phyloP scores from a whole-genome alignment of 92 coral and sea anemone species.

The Zoanthus gigantus region DNA sequence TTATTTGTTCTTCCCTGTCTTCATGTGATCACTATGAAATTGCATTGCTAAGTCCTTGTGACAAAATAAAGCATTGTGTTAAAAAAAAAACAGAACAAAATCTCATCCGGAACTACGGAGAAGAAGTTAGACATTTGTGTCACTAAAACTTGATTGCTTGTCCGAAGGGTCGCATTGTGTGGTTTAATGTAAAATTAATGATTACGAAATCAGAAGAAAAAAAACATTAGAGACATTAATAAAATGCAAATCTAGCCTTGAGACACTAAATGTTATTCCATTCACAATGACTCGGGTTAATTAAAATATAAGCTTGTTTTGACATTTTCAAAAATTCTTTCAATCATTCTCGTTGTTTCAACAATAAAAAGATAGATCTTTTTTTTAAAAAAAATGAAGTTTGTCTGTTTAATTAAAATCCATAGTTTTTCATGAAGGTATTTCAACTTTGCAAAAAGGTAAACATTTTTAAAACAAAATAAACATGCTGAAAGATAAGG shows the following conservation, averaged over 20 bases:
- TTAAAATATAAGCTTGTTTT: not conserved
- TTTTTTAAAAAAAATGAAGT: not conserved
- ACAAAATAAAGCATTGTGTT: conserved; percentile 22
- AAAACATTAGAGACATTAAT: not conserved
- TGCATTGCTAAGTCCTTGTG: conserved; percentile 7
- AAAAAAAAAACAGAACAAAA: conserved; percentile 39
- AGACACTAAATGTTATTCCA: not conserved
- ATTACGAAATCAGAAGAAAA: not conserved
- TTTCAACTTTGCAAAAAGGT: not conserved
- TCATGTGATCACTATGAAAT: conserved; percentile 12
- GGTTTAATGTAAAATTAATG: conserved; percentile 40
- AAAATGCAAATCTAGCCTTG: not conserved
- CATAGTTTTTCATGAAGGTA: not conserved
- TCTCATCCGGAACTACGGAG: conserved; percentile 16
- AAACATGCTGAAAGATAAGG: conserved; percentile 5
- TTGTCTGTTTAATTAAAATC: not conserved
- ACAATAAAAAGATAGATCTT: not conserved
- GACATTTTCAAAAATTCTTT: not conserved
- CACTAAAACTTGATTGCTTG: conserved; percentile 31
- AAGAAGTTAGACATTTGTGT: not conserved
- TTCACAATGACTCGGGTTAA: not conserved
- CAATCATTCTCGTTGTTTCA: not conserved
- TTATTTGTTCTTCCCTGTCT: conserved; percentile 52
- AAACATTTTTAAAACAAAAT: not conserved
- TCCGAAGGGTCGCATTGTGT: not conserved